These are phyloP conservation scores for Ormyrus rosae DNA, from an alignment of 2,888 invertebrate species.

Conservation along the genomic window DNA sequence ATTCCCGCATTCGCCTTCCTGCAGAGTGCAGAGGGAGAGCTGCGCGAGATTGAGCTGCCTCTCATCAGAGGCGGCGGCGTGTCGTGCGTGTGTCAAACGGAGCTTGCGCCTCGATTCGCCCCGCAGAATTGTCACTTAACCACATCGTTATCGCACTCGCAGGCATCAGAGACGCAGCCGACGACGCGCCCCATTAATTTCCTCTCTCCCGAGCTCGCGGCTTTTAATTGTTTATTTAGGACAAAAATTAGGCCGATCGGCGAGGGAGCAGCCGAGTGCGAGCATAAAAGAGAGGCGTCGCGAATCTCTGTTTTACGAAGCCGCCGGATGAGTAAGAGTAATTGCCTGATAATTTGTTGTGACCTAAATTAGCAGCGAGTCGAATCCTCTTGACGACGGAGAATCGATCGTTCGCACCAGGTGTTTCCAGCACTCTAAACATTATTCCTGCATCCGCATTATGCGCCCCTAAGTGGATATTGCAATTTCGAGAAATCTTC, in stretches of 20 bases:
- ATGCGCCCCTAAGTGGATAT: not conserved
- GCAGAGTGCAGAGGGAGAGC: not conserved
- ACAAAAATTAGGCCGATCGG: not conserved
- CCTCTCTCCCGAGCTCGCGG: not conserved
- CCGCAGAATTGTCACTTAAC: slow-evolving; percentile 38
- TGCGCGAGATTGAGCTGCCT: not conserved
- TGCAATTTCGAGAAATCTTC: too few relatives aligned
- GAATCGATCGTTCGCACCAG: slow-evolving; percentile 1
- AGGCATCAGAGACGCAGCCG: not conserved
- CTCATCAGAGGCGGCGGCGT: not conserved
- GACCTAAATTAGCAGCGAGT: slow-evolving; percentile 34
- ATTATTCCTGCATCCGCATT: not conserved
- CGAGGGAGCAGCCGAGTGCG: not conserved
- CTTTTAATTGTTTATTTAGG: slow-evolving; percentile 39
- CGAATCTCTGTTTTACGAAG: too few relatives aligned
- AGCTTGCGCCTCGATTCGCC: not conserved
- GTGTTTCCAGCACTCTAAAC: not conserved
- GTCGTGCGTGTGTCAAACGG: not conserved
- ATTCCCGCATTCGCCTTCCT: slow-evolving; percentile 20
- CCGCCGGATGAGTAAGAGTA: not conserved
- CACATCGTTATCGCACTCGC: slow-evolving; percentile 46
- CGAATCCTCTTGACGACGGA: slow-evolving; percentile 13
- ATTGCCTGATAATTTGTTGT: slow-evolving; percentile 34
- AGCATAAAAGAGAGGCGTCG: too few relatives aligned
- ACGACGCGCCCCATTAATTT: slow-evolving; percentile 20